Conservation (phyloP, 2,888 invertebrate genomes). For the Idaea aversata region DNA sequence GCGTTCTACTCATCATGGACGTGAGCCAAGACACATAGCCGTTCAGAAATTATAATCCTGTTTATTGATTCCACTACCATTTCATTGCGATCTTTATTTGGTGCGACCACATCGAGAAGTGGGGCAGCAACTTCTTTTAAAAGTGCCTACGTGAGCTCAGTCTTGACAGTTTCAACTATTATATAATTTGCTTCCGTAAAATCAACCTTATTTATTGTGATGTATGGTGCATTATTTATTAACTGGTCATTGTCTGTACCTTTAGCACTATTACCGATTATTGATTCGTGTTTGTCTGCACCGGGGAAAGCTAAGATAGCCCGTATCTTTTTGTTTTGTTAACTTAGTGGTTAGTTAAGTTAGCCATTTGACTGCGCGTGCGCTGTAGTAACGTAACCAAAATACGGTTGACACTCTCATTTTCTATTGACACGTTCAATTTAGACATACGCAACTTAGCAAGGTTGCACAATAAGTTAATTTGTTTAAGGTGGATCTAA, state of each 20-base stretch:
- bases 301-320: conserved; percentile 63
- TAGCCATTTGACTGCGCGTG: conserved; percentile 36
- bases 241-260: conserved; percentile 8
- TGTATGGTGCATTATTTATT: conserved; percentile 38
- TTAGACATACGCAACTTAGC: conserved; percentile 37
- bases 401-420: conserved; percentile 60
- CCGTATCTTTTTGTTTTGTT: conserved; percentile 47
- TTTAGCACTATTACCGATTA: conserved; percentile 31
- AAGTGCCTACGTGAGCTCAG: conserved; percentile 51
- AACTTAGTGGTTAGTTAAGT: conserved; percentile 54
- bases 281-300: conserved; percentile 46
- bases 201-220: conserved; percentile 32
- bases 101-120: conserved; percentile 43
- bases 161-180: conserved; percentile 31
- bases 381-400: conserved; percentile 56
- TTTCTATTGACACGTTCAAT: conserved; percentile 59
- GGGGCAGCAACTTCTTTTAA: conserved; percentile 48
- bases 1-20: conserved; percentile 13
- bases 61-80: conserved; percentile 44
- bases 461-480: conserved; percentile 30
- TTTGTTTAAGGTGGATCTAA: conserved; percentile 8
- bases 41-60: conserved; percentile 29
- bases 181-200: conserved; percentile 22
- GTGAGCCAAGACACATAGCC: conserved; percentile 38
- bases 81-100: conserved; percentile 55